Base-by-base conservation (phyloP, 2,888 invertebrate genomes). In the Leptopilina myrica region DNA sequence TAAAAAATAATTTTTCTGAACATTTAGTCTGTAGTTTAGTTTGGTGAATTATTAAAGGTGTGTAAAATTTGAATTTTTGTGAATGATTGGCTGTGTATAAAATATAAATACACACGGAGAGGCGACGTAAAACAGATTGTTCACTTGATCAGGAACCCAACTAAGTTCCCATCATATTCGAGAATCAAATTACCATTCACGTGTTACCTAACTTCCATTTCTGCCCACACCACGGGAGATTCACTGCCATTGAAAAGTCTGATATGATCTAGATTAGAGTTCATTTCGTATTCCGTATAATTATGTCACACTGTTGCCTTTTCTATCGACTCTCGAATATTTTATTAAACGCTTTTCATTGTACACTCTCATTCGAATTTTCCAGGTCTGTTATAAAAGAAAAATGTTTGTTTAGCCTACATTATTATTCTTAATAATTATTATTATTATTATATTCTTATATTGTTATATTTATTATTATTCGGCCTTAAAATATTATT, bases 191-290 rank as follows among this genome's bases (percentile, higher is more conserved):
- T 73, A 73, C 26, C 69, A 73, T 56, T 53, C 33, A 12, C 49
- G 69, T 56, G 69, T 73, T 56, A 53, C 53, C 53, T 56, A 53
- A 53, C 69, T 49, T 49, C 20, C 69, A 73, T 73, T 73, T 26
- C 53, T 73, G 14, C 69, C 69, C 69, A 33, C 69, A 12, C 69
- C 11, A 11, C 12, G 15, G 46, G 49, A 46, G 49, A 67, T 46
- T 67, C 67, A 20, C 20, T 67, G 11, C 46, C 46, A 15, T 67
- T 73, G 20, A 73, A 26, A 73, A 33, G 14, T 26, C 33, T 73
- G 69, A 73, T 53, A 53, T 53, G 49, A 49, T 73, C 69, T 53
- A 26, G 53, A 33, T 73, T 69, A 15, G 6, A 20, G 20, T 20
- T 67, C 15, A 67, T 67, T 67, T 67, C 33, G 9, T 49, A 67